These are phyloP conservation scores for Chionis minor DNA, from an alignment of 2,113 vertebrate species.

Conservation along the genomic window DNA sequence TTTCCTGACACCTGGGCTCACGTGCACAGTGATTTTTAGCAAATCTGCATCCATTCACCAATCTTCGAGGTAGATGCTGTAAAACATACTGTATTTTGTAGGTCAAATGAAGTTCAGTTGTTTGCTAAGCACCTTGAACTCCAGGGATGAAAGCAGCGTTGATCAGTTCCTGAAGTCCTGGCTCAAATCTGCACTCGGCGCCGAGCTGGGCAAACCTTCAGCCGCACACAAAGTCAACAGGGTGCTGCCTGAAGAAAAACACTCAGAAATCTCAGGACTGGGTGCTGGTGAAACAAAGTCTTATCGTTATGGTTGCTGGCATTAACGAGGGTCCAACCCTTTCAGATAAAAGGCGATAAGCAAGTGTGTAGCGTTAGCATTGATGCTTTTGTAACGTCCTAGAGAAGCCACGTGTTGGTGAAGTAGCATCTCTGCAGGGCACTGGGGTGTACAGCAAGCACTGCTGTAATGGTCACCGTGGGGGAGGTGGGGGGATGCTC, in stretches of 20 bases:
- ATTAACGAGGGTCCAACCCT: background rate
- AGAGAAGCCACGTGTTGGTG: background rate
- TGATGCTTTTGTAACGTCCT: background rate
- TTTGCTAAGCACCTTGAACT: background rate
- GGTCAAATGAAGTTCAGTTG: background rate
- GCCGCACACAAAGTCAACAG: background rate
- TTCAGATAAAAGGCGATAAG: accelerated
- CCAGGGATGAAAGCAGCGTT: background rate
- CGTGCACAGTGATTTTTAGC: background rate
- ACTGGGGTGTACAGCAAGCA: background rate
- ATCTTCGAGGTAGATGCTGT: background rate
- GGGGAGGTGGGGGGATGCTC: no score
- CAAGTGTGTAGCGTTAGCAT: accelerated
- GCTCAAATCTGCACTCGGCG: accelerated
- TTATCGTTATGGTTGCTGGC: background rate
- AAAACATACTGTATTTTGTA: background rate
- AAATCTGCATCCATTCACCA: background rate
- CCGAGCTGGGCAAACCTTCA: background rate
- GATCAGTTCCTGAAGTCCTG: background rate
- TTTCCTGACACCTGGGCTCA: background rate
- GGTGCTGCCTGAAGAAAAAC: background rate
- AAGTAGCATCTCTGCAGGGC: background rate
- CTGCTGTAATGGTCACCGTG: background rate
- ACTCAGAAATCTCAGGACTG: background rate
- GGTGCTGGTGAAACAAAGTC: background rate